Percentiles rank a stretch among this genome's conserved stretches.
Conservation (phyloP, 2,113 vertebrate genomes). For the Eupsittula cactorum region DNA sequence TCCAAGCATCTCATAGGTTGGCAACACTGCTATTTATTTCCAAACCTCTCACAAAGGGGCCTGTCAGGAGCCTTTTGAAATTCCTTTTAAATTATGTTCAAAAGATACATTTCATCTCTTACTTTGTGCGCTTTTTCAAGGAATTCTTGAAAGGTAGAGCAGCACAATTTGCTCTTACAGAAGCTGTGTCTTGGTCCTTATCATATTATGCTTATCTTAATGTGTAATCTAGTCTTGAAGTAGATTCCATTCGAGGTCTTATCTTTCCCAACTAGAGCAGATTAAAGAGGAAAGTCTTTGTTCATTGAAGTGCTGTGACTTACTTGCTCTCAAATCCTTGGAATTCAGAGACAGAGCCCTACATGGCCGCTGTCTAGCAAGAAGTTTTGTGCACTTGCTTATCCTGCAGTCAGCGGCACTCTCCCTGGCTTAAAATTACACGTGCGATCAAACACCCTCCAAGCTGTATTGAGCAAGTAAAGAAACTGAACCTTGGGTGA, state of each 20-base stretch:
- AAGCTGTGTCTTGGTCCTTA: slow-evolving; percentile 46
- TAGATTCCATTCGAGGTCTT: slow-evolving; percentile 59
- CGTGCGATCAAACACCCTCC: background rate
- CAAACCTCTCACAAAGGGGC: background rate
- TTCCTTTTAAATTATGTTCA: background rate
- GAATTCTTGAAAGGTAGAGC: slow-evolving; percentile 17
- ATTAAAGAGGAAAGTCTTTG: slow-evolving; percentile 62
- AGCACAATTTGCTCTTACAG: slow-evolving; percentile 38
- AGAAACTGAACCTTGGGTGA: background rate
- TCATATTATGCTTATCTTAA: slow-evolving; percentile 59
- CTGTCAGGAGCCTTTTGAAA: slow-evolving; percentile 23
- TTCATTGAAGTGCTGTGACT: slow-evolving; percentile 48
- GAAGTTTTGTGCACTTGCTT: slow-evolving; percentile 12
- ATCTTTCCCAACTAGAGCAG: slow-evolving; percentile 48
- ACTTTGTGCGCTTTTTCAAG: background rate
- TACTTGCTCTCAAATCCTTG: slow-evolving; percentile 41
- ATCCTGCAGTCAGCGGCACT: background rate
- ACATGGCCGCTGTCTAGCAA: background rate
- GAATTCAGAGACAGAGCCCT: slow-evolving; percentile 34
- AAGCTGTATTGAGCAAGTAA: background rate
- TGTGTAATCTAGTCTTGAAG: slow-evolving; percentile 63
- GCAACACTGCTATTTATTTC: background rate
- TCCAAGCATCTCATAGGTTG: background rate
- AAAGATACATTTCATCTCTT: slow-evolving; percentile 18
- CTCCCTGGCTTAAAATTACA: background rate